A percentile compares a stretch with the other conserved stretches of the same genome.
phyloP scores from a whole-genome alignment of 2,797 vertebrate species.

The Enteromius anoplus region DNA sequence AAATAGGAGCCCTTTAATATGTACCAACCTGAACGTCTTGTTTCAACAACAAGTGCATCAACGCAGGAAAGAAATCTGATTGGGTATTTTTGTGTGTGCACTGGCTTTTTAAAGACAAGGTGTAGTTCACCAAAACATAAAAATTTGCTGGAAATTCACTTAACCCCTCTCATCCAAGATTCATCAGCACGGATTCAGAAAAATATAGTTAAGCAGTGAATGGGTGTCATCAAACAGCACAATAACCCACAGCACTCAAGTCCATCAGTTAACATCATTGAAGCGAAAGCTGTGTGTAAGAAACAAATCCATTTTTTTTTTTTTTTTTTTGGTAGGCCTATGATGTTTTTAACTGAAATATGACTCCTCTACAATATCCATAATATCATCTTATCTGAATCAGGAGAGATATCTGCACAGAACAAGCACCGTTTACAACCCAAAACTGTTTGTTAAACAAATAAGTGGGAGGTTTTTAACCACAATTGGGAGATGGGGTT shows the following conservation, averaged over 20 bases:
- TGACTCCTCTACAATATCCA: not conserved
- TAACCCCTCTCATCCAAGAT: not conserved
- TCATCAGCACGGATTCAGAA: not conserved
- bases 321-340: no score
- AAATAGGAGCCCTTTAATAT: not conserved
- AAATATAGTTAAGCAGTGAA: not conserved
- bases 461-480: no score
- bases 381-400: not conserved
- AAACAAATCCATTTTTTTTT: not conserved
- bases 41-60: not conserved
- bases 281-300: not conserved
- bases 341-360: not conserved
- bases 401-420: not conserved
- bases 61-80: not conserved
- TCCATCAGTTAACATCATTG: not conserved
- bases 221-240: not conserved
- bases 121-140: not conserved
- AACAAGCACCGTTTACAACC: no score
- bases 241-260: not conserved
- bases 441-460: no score
- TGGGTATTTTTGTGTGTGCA: not conserved
- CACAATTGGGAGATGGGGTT: no score
- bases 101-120: not conserved
- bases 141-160: not conserved
- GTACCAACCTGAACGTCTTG: not conserved